Conservation (phyloP, 2,113 vertebrate genomes). For the Picathartes gymnocephalus region DNA sequence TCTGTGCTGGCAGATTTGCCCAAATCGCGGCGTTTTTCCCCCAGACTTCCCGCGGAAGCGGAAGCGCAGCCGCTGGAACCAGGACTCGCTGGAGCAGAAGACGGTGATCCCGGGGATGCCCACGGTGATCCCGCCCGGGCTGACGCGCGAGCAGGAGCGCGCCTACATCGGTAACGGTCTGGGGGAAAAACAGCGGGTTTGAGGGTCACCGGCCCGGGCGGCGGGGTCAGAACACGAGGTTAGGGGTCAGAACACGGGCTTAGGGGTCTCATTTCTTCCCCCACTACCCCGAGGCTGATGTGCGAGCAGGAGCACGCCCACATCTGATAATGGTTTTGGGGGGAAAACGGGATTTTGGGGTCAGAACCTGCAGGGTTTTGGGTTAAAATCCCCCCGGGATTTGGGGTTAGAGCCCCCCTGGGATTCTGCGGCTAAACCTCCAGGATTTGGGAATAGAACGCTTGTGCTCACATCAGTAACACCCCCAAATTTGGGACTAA, state of each 20-base stretch:
- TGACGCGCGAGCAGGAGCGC: conserved; percentile 12
- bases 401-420: not conserved
- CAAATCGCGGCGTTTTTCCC: not conserved
- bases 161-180: conserved; percentile 1
- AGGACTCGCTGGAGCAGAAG: not conserved
- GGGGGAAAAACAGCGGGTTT: accelerated
- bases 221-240: accelerated
- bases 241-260: accelerated
- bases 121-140: conserved; percentile 25
- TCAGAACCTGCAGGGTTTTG: not conserved
- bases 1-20: not conserved
- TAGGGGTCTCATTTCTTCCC: not conserved
- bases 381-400: not conserved
- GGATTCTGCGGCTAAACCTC: not conserved
- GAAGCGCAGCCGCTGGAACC: conserved; percentile 13
- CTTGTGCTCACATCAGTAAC: accelerated
- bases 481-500: not conserved
- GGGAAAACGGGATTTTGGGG: not conserved
- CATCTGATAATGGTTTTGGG: accelerated
- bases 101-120: not conserved
- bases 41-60: not conserved
- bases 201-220: not conserved
- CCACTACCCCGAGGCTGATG: not conserved
- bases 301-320: accelerated
- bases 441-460: not conserved